Evolutionary conservation across 2,113 vertebrate species (phyloP).

Genomic region (Pseudorhombus dupliciocellatus): DNA sequence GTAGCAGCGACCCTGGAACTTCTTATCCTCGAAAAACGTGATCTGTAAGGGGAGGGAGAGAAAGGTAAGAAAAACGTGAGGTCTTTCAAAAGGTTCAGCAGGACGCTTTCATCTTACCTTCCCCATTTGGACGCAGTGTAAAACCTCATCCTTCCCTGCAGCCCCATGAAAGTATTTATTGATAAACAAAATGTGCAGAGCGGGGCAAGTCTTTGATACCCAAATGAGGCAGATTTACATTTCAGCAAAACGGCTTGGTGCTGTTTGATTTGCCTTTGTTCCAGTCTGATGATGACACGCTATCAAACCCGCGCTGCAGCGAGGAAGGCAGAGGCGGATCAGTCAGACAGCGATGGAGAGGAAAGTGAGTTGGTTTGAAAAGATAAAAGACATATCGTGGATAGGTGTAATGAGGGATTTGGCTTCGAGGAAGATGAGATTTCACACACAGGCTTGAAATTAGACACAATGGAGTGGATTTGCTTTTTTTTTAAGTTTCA

Average conservation of each 20-base stretch:
- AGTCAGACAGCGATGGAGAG: constrained; percentile 3
- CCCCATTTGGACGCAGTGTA: constrained; percentile 61
- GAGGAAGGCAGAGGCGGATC: constrained; percentile 31
- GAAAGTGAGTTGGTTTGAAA: neutral
- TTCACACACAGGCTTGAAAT: neutral
- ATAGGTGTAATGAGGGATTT: neutral
- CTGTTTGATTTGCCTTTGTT: constrained; percentile 73
- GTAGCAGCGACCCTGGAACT: constrained; percentile 80
- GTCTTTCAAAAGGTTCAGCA: neutral
- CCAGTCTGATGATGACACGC: constrained; percentile 56
- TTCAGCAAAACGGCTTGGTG: constrained; percentile 69
- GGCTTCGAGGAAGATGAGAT: too few relatives aligned
- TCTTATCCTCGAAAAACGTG: constrained; percentile 78
- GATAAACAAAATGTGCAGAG: constrained; percentile 73
- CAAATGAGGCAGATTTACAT: constrained; percentile 73
- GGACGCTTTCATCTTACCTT: constrained; percentile 56
- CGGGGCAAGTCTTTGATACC: constrained; percentile 65
- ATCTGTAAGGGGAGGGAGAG: constrained; percentile 72
- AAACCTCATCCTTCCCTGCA: constrained; percentile 44
- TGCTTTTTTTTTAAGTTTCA: neutral
- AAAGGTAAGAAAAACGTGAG: neutral
- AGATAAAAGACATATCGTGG: neutral
- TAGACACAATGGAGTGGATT: too few relatives aligned
- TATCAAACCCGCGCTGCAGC: constrained; percentile 67
- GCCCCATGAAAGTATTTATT: constrained; percentile 70